These are phyloP conservation scores for Halcyon smyrnensis DNA, from an alignment of 2,797 vertebrate genomes.

Conservation along the genomic window DNA sequence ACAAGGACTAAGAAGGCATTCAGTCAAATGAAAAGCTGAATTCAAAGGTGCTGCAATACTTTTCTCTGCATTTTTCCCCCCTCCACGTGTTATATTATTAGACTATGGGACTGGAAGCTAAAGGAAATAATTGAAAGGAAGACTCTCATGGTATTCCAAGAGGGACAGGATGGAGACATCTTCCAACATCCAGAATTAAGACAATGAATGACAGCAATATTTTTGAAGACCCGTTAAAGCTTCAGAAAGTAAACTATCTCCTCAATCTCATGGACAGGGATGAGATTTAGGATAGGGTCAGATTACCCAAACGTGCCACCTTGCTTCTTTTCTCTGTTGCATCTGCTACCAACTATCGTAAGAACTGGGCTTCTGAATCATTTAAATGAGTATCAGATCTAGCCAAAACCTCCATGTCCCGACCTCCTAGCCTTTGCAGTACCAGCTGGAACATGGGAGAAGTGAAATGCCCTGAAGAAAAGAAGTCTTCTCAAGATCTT, in stretches of 20 bases:
- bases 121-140: conserved; percentile 53
- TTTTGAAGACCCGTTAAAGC: neutral
- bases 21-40: conserved; percentile 48
- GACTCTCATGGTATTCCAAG: neutral
- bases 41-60: conserved; percentile 13
- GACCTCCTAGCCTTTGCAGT: neutral
- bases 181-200: neutral
- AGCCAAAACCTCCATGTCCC: neutral
- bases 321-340: neutral
- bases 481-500: neutral
- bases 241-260: neutral
- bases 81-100: neutral
- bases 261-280: neutral
- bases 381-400: neutral
- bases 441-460: neutral
- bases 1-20: neutral
- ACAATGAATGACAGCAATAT: neutral
- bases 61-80: neutral
- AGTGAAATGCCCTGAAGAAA: neutral
- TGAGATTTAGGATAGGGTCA: neutral
- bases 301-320: neutral
- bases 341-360: neutral
- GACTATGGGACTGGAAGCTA: neutral
- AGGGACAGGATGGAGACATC: neutral
- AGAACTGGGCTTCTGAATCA: neutral